Percentiles rank a stretch among this genome's conserved stretches.
phyloP scores from a whole-genome alignment of 2,797 vertebrate genomes.

The Sternarchorhynchus goeldii region DNA sequence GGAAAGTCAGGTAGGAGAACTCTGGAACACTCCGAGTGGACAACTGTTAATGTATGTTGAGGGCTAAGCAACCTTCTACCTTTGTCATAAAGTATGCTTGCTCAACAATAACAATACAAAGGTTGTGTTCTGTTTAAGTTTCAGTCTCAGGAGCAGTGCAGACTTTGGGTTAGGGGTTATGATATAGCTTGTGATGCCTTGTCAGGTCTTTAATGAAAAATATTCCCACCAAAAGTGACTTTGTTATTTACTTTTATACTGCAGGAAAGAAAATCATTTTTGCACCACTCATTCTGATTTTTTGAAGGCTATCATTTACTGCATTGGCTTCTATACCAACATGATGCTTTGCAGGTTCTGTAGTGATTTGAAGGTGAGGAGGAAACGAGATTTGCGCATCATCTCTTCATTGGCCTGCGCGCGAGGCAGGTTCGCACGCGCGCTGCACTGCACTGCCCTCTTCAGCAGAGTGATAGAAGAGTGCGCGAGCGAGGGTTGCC shows the following conservation, averaged over 20 bases:
- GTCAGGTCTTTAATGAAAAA: not conserved
- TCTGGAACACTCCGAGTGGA: not conserved
- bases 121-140: not conserved
- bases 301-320: not conserved
- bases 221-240: not conserved
- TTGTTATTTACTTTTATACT: too few species aligned
- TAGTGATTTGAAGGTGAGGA: not conserved
- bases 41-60: not conserved
- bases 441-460: conserved; percentile 35
- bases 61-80: not conserved
- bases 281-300: not conserved
- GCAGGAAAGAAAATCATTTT: not conserved
- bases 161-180: too few species aligned
- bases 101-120: not conserved
- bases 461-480: conserved; percentile 8
- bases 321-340: not conserved
- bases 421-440: not conserved
- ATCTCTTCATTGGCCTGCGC: conserved; percentile 38
- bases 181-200: too few species aligned
- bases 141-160: too few species aligned
- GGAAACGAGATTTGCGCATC: conserved; percentile 4
- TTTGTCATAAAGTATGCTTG: conserved; percentile 6
- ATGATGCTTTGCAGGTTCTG: not conserved
- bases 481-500: conserved; percentile 25
- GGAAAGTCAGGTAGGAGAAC: conserved; percentile 5